phyloP scores from a whole-genome alignment of 2,113 vertebrate species.

The Carettochelys insculpta region DNA sequence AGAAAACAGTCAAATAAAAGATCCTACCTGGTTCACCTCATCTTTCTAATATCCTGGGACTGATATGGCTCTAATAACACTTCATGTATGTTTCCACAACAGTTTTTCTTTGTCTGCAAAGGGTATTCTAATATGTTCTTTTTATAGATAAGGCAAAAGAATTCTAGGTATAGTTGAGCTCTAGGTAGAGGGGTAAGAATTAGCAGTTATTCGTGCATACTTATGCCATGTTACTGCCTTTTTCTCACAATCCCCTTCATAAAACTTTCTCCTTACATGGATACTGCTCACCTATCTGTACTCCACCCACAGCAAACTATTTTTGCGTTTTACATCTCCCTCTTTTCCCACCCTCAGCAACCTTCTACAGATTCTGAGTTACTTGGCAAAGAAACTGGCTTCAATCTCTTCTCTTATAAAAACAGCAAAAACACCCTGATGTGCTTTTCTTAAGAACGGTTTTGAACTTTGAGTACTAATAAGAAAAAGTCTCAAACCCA shows the following conservation, averaged over 20 bases:
- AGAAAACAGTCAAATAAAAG: neutral
- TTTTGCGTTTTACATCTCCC: neutral
- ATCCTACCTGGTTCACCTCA: neutral
- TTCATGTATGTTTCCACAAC: neutral
- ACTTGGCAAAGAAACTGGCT: conserved; percentile 8
- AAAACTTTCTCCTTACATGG: neutral
- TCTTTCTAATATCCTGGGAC: neutral
- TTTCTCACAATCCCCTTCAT: neutral
- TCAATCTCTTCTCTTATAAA: neutral
- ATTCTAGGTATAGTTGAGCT: neutral
- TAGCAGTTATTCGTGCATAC: neutral
- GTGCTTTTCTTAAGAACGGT: neutral
- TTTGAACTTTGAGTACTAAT: neutral
- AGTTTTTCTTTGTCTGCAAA: neutral
- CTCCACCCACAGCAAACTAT: conserved; percentile 9
- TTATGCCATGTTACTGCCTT: neutral
- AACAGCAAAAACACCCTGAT: neutral
- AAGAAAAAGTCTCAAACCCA: neutral
- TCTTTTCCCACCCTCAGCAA: neutral
- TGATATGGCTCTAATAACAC: neutral
- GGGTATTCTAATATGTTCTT: neutral
- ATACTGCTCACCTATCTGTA: neutral
- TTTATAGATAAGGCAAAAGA: neutral
- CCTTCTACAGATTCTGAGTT: neutral
- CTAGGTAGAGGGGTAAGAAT: neutral